Percentiles rank a stretch among this genome's conserved stretches.
phyloP scores from a whole-genome alignment of 2,888 invertebrate genomes.

The Habrosyne pyritoides region DNA sequence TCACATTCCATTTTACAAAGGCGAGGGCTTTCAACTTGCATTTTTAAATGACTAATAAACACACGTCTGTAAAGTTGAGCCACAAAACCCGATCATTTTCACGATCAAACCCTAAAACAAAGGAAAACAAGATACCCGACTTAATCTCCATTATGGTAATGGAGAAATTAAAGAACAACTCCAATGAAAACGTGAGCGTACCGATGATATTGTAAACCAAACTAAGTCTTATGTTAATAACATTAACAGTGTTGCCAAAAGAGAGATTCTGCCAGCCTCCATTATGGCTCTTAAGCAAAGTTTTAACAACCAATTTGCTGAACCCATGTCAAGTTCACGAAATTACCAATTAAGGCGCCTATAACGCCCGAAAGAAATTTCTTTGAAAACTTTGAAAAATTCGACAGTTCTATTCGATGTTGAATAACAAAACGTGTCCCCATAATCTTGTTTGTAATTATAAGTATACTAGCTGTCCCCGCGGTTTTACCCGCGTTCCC shows the following conservation, averaged over 20 bases:
- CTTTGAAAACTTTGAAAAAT: background rate
- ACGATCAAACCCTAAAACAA: background rate
- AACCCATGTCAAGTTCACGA: constrained; percentile 40
- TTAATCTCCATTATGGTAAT: constrained; percentile 17
- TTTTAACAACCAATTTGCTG: constrained; percentile 47
- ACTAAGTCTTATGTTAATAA: constrained; percentile 10
- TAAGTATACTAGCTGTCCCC: background rate
- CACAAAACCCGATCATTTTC: background rate
- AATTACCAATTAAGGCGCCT: constrained; percentile 36
- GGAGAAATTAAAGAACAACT: background rate
- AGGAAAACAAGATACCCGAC: constrained; percentile 6
- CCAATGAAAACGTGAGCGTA: background rate
- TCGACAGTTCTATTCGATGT: background rate
- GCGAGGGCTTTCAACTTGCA: background rate
- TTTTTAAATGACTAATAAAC: background rate
- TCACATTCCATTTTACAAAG: background rate
- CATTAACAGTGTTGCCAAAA: constrained; percentile 17
- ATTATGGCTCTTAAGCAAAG: constrained; percentile 32
- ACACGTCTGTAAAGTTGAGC: background rate
- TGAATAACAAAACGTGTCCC: background rate
- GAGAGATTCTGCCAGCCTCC: constrained; percentile 11
- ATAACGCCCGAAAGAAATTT: constrained; percentile 6
- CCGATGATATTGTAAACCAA: constrained; percentile 2
- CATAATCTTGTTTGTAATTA: background rate
- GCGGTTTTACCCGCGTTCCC: no score